Evolutionary conservation across 2,113 vertebrate species (phyloP).

Genomic region (Nansenia antarctica): DNA sequence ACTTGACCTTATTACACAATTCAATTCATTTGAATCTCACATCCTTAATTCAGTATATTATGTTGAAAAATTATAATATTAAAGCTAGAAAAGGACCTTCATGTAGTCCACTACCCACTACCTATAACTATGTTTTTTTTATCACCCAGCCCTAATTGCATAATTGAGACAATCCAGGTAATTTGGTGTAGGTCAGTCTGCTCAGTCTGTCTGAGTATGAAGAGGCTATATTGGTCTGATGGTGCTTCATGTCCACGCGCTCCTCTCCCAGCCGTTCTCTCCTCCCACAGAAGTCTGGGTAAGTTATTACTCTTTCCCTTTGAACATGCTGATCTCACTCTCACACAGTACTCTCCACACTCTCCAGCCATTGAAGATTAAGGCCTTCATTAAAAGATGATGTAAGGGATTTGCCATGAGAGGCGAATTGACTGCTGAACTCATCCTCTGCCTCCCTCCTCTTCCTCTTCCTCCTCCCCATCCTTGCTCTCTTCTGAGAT

Average conservation of each 20-base stretch:
- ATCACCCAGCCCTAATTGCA: too few relatives aligned
- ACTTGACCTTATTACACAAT: too few relatives aligned
- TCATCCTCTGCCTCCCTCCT: slow-evolving; percentile 10
- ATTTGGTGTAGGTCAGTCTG: too few relatives aligned
- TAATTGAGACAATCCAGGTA: too few relatives aligned
- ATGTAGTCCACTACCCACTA: too few relatives aligned
- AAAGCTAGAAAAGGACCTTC: too few relatives aligned
- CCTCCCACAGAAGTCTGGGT: slow-evolving; percentile 38
- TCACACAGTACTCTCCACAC: background rate
- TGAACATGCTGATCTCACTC: slow-evolving; percentile 40
- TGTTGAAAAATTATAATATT: too few relatives aligned
- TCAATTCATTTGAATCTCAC: too few relatives aligned
- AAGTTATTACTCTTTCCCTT: slow-evolving; percentile 52
- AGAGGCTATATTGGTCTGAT: background rate
- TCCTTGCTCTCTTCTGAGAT: background rate
- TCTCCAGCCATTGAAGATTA: slow-evolving; percentile 43
- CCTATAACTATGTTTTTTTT: too few relatives aligned
- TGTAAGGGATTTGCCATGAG: slow-evolving; percentile 44
- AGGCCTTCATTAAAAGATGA: slow-evolving; percentile 60
- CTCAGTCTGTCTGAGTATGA: too few relatives aligned
- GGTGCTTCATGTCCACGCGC: background rate
- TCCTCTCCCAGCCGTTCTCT: slow-evolving; percentile 20
- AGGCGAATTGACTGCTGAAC: slow-evolving; percentile 32
- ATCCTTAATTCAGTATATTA: too few relatives aligned
- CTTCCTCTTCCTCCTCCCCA: background rate